Percentiles rank a stretch among this genome's conserved stretches.
phyloP scores from a whole-genome alignment of 2,113 vertebrate genomes.

The Poeciliopsis retropinna region DNA sequence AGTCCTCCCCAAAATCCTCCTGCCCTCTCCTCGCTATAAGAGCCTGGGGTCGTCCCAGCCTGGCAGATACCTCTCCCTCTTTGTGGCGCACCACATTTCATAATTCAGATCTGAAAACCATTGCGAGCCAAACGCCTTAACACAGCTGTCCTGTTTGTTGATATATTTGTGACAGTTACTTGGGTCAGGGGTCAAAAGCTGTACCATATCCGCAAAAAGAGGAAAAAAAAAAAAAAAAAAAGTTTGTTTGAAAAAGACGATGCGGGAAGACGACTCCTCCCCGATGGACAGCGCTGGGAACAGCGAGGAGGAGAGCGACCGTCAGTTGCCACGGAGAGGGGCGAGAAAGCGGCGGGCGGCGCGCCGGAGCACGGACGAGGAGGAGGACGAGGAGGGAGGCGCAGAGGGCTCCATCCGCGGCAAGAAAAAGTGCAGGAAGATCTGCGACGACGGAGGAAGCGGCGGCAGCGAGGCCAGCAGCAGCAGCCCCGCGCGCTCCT shows the following conservation, averaged over 20 bases:
- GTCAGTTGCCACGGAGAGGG: constrained; percentile 83
- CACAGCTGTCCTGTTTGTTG: constrained; percentile 46
- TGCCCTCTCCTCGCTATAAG: constrained; percentile 91
- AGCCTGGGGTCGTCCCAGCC: constrained; percentile 81
- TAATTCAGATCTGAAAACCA: constrained; percentile 27
- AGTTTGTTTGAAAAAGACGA: constrained; percentile 77
- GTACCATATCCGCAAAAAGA: background rate
- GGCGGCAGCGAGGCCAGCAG: constrained; percentile 86
- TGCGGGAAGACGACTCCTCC: constrained; percentile 93
- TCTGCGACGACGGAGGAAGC: constrained; percentile 84
- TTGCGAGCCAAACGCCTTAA: constrained; percentile 5
- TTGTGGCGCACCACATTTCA: constrained; percentile 74
- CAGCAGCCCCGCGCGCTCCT: constrained; percentile 87
- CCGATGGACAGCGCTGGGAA: constrained; percentile 95
- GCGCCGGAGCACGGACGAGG: constrained; percentile 83
- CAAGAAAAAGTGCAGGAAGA: constrained; percentile 89
- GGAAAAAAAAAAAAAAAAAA: background rate
- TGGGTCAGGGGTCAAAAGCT: constrained; percentile 16
- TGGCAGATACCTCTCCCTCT: constrained; percentile 81
- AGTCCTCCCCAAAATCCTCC: constrained; percentile 86
- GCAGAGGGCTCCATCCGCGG: constrained; percentile 85
- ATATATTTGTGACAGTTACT: constrained; percentile 39
- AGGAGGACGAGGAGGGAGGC: constrained; percentile 78
- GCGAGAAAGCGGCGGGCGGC: constrained; percentile 87
- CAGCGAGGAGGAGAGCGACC: constrained; percentile 94